These are phyloP conservation scores for Colistium nudipinnis DNA, from an alignment of 2,113 vertebrate species.

Conservation along the genomic window DNA sequence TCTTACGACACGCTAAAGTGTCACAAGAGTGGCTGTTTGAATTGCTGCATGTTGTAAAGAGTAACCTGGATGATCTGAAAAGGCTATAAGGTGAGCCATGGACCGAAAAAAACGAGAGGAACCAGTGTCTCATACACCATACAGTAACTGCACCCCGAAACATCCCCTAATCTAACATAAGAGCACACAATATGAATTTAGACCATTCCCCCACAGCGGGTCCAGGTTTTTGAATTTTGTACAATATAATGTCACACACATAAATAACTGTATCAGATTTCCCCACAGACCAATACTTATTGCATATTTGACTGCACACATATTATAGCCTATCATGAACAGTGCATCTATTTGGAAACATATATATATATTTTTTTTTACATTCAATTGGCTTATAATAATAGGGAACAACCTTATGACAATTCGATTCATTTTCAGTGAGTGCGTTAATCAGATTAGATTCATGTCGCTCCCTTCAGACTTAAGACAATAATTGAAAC, in stretches of 20 bases:
- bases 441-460: constrained; percentile 14
- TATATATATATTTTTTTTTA: constrained; percentile 23
- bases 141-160: constrained; percentile 66
- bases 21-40: constrained; percentile 14
- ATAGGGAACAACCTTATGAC: constrained; percentile 16
- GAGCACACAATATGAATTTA: constrained; percentile 63
- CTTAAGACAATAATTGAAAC: constrained; percentile 20
- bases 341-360: constrained; percentile 30
- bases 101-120: constrained; percentile 45
- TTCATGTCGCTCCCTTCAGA: constrained; percentile 16
- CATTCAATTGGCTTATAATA: constrained; percentile 27
- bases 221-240: constrained; percentile 46
- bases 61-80: constrained; percentile 30
- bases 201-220: constrained; percentile 40
- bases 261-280: constrained; percentile 41
- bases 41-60: constrained; percentile 7
- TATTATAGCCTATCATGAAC: constrained; percentile 27
- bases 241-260: constrained; percentile 52
- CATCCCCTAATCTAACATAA: constrained; percentile 51
- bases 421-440: constrained; percentile 5
- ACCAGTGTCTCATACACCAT: constrained; percentile 48
- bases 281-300: constrained; percentile 39
- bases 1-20: background rate
- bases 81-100: constrained; percentile 49
- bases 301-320: constrained; percentile 10